Evolutionary conservation across 2,888 invertebrate species (phyloP), one percentile per base, ranked within the genome.

Genomic region (Lampropteryx suffumata): DNA sequence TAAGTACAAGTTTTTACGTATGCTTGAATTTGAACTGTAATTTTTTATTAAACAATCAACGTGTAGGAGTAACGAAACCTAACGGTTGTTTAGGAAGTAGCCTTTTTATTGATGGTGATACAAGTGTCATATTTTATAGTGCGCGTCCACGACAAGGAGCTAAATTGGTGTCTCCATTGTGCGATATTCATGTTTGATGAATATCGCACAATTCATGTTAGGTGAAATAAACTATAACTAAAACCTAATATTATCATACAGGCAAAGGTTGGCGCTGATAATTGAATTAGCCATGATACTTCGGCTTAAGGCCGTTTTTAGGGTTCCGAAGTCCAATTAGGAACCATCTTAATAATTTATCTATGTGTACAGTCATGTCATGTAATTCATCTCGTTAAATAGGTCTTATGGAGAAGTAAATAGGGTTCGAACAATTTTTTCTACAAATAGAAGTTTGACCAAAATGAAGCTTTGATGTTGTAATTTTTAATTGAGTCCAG

Each of bases 231-330:
- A 69, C 56, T 65, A 67, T 65, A 69, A 67, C 67, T 62, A 57
- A 67, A 71, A 64, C 70, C 72, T 68, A 65, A 72, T 74, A 76
- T 75, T 79, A 70, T 73, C 76, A 76, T 69, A 72, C 63, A 65
- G 73, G 79, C 75, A 73, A n/a, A n/a, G n/a, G n/a, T n/a, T n/a
- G n/a, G n/a, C n/a, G n/a, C n/a, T n/a, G n/a, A n/a, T 80, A 79
- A 82, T 84, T 73, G 76, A n/a, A n/a, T 73, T 80, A 21, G 73
- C 86, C 84, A 82, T 85, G 84, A 84, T 82, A 83, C 70, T 67
- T 78, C 74, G 65, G 65, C 65, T 32, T n/a, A n/a, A 34, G 27
- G 66, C 68, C 62, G 76, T 71, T 71, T 71, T 76, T 77, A 62
- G n/a, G n/a, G n/a, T n/a, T n/a, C n/a, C n/a, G n/a, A n/a, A n/a